A percentile compares a stretch with the other conserved stretches of the same genome.
These are phyloP conservation scores for Emydoidea blandingii DNA, from an alignment of 2,797 vertebrate species.

Conservation along the genomic window DNA sequence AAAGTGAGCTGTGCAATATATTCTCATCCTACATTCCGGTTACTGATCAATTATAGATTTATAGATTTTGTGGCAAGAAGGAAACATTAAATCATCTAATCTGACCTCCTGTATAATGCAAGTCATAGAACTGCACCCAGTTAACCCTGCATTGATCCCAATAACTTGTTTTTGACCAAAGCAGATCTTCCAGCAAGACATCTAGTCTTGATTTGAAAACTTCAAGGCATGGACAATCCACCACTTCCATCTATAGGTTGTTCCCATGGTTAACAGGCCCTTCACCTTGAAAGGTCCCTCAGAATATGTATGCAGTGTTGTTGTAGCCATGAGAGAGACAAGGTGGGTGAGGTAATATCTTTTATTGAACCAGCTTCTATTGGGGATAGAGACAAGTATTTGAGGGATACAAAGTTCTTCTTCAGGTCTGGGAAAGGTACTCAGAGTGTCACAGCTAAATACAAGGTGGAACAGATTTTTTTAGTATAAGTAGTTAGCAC, in stretches of 20 bases:
- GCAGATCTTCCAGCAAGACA: background rate
- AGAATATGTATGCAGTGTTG: background rate
- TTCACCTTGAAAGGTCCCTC: background rate
- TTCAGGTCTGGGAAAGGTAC: background rate
- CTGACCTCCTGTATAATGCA: background rate
- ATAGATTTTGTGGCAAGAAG: background rate
- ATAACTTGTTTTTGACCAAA: background rate
- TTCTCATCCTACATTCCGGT: background rate
- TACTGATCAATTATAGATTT: background rate
- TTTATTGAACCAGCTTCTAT: too few species aligned
- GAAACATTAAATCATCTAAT: background rate
- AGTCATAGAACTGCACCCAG: background rate
- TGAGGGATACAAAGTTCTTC: background rate
- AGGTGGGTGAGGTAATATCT: too few species aligned
- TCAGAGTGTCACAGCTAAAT: background rate
- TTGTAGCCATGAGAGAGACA: background rate
- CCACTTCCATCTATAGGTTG: background rate
- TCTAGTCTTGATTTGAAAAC: background rate
- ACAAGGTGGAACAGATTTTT: background rate
- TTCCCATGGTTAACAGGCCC: background rate
- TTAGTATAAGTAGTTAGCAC: background rate
- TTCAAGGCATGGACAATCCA: background rate
- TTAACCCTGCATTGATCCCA: background rate
- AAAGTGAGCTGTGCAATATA: background rate
- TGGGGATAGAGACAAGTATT: background rate